These are phyloP conservation scores for Pelobates fuscus DNA, from an alignment of 2,113 vertebrate species.

Conservation along the genomic window DNA sequence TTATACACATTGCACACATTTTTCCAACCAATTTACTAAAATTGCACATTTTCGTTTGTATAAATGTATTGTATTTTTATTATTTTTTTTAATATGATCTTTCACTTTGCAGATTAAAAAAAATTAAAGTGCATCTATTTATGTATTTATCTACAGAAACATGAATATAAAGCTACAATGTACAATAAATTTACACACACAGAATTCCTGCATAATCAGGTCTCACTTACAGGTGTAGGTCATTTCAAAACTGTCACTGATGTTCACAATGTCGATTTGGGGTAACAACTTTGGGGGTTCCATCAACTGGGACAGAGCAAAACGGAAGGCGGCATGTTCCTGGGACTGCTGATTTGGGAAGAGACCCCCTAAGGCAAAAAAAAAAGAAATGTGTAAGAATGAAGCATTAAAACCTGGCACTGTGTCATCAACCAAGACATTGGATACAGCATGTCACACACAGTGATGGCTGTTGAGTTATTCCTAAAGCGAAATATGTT, in stretches of 20 bases:
- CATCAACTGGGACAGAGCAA: conserved; percentile 93
- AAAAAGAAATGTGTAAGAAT: conserved; percentile 60
- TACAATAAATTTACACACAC: not conserved
- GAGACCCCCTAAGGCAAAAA: conserved; percentile 81
- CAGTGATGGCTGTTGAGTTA: conserved; percentile 1
- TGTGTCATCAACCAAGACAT: conserved; percentile 1
- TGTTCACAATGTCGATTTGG: conserved; percentile 98
- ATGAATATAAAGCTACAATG: not conserved
- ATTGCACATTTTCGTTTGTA: too few species aligned
- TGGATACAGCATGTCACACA: conserved; percentile 17
- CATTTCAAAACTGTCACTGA: conserved; percentile 98
- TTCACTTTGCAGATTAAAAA: too few species aligned
- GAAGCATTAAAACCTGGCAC: conserved; percentile 25
- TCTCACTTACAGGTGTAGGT: conserved; percentile 95
- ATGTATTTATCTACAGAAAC: too few species aligned
- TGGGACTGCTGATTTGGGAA: conserved; percentile 93
- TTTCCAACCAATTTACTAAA: too few species aligned
- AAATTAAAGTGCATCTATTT: too few species aligned
- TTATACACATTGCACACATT: too few species aligned
- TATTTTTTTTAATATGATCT: too few species aligned
- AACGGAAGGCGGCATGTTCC: conserved; percentile 98
- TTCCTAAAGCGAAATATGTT: not conserved
- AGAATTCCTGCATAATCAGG: not conserved
- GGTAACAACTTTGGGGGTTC: conserved; percentile 97
- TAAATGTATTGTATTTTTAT: too few species aligned